Base-by-base conservation (phyloP, 2,113 vertebrate genomes). In the Oxyura jamaicensis region DNA sequence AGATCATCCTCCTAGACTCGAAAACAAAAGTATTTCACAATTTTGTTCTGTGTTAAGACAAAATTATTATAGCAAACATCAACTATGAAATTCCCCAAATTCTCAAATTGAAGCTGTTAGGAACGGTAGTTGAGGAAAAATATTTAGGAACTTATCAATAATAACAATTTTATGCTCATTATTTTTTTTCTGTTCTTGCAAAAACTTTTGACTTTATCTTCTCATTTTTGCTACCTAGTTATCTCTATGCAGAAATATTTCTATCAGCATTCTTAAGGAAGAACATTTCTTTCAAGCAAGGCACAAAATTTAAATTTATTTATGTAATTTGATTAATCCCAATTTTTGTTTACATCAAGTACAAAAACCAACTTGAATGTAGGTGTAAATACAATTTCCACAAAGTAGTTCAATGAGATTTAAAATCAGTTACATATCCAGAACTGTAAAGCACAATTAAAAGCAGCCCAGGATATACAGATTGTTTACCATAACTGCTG, bases 271-370 rank as follows among this genome's bases (percentile, higher is more conserved):
- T 92, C 95, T 97, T 90, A 98, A 98, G 71, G 86, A 96, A 97
- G 96, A 97, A 85, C 63, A 80, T 83, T 92, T 97, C 60, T 97
- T 89, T 96, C 92, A 96, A 97, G 97, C 97, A 98, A 98, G 98
- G 98, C 98, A 98, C 98, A 97, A 98, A 98, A 98, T 97, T 97
- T 97, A 95, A 93, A 96, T 97, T 97, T 97, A 98, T 97, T 97
- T 91, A 88, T 62, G 85, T 63, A 94, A 95, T 93, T 84, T 89
- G 90, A 95, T 96, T 96, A 97, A 73, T 96, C 77, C 91, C 85
- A 96, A 96, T 95, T 97, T 96, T 92, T 97, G 93, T 82, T 97
- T 91, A 97, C 96, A 95, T 94, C 93, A 96, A 97, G 96, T 96
- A 97, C 97, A 97, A 97, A 97, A 97, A 73, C 13, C 68, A 93